These are phyloP conservation scores for Clostera curtula DNA, from an alignment of 2,888 invertebrate species.

Conservation along the genomic window DNA sequence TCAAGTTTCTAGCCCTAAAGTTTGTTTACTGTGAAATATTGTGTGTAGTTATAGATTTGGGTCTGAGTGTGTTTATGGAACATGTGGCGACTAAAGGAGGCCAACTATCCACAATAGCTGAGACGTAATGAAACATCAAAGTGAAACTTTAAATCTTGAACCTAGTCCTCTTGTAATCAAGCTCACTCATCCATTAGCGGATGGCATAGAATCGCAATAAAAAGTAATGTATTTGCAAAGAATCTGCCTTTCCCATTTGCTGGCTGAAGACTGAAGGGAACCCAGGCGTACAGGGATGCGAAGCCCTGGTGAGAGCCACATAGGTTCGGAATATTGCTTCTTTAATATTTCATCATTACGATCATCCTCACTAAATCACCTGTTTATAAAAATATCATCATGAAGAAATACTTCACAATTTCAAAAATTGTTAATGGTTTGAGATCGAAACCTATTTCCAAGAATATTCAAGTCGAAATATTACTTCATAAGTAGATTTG, in stretches of 20 bases:
- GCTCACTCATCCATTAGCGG: conserved; percentile 36
- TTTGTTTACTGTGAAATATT: not conserved
- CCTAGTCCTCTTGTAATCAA: conserved; percentile 30
- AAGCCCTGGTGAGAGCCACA: conserved; percentile 76
- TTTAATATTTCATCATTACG: conserved; percentile 42
- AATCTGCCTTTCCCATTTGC: conserved; percentile 72
- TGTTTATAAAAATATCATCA: conserved; percentile 12
- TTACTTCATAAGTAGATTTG: too few species aligned
- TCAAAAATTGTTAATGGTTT: not conserved
- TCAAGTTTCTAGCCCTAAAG: conserved; percentile 7
- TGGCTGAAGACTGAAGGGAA: conserved; percentile 73
- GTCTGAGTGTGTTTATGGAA: too few species aligned
- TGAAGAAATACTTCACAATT: not conserved
- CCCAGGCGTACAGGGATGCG: conserved; percentile 73
- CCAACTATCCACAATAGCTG: too few species aligned
- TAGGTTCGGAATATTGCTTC: conserved; percentile 73
- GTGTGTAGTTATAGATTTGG: not conserved
- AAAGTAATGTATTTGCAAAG: conserved; percentile 70
- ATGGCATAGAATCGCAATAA: conserved; percentile 41
- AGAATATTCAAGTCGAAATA: too few species aligned
- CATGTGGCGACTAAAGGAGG: too few species aligned
- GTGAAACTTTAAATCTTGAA: conserved; percentile 13
- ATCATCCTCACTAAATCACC: conserved; percentile 27
- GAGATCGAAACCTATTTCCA: not conserved
- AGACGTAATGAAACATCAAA: not conserved